phyloP scores from a whole-genome alignment of 2,888 invertebrate species.

The Pimpla rufipes region DNA sequence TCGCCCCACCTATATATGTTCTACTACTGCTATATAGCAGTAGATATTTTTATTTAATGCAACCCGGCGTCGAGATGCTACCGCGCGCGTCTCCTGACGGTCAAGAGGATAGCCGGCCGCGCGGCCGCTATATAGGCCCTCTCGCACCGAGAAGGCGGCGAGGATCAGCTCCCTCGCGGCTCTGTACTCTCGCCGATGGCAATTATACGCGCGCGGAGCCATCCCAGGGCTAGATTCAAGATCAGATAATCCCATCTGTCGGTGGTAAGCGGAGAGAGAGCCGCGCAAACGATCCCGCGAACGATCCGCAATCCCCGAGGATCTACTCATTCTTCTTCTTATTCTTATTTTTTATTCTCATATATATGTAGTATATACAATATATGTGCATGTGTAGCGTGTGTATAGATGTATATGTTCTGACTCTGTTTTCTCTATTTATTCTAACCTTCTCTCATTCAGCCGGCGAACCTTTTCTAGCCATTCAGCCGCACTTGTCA shows the following conservation, averaged over 20 bases:
- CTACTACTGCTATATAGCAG: constrained; percentile 15
- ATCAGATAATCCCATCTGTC: constrained; percentile 84
- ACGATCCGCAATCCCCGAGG: constrained; percentile 76
- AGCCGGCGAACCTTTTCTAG: not conserved
- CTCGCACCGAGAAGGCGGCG: constrained; percentile 63
- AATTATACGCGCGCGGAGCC: constrained; percentile 83
- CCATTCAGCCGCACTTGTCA: constrained; percentile 7
- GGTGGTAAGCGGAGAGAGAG: constrained; percentile 77
- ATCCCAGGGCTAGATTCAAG: constrained; percentile 82
- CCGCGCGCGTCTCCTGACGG: constrained; percentile 52
- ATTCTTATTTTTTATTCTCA: constrained; percentile 40
- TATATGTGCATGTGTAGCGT: too few species aligned
- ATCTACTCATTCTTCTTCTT: constrained; percentile 68
- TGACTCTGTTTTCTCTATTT: constrained; percentile 18
- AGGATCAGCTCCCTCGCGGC: constrained; percentile 61
- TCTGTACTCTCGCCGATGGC: constrained; percentile 76
- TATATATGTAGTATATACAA: not conserved
- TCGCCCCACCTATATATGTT: constrained; percentile 5
- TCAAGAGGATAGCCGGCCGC: constrained; percentile 53
- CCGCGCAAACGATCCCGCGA: constrained; percentile 81
- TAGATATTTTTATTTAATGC: constrained; percentile 42
- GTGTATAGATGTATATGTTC: constrained; percentile 1
- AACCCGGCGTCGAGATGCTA: constrained; percentile 58
- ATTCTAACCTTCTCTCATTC: constrained; percentile 35
- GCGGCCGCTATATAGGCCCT: constrained; percentile 16